Conservation (phyloP, 2,888 invertebrate genomes). For the Agriopis marginaria region DNA sequence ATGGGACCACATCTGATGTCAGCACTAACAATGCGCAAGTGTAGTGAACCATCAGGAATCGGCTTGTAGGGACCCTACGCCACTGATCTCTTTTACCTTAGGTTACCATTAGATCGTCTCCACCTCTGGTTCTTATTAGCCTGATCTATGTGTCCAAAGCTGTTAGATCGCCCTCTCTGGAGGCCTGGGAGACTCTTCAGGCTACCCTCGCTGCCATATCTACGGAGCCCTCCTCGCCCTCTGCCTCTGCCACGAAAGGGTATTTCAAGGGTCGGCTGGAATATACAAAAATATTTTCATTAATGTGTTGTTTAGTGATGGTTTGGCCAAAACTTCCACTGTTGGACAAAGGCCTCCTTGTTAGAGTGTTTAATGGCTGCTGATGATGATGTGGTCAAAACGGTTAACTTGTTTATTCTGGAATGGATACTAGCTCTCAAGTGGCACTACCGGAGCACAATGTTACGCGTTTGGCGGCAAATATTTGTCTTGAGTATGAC, state of each 20-base stretch:
- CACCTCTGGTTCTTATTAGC: constrained; percentile 55
- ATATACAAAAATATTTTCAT: constrained; percentile 16
- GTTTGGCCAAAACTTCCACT: no score
- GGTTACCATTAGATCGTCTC: constrained; percentile 66
- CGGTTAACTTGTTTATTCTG: no score
- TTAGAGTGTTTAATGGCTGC: no score
- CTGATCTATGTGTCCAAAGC: constrained; percentile 63
- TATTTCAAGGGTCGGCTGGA: constrained; percentile 47
- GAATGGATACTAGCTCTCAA: background rate
- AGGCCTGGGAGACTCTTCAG: constrained; percentile 52
- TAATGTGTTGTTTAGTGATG: no score
- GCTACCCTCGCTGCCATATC: constrained; percentile 68
- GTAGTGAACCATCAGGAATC: no score
- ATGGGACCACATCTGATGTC: no score
- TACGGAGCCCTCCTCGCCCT: constrained; percentile 48
- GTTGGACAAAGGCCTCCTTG: no score
- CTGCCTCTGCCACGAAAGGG: constrained; percentile 11
- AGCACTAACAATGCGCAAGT: no score
- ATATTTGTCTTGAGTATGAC: background rate
- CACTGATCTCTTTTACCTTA: constrained; percentile 55
- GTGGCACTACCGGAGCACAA: background rate
- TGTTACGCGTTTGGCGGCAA: no score
- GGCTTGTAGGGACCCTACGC: background rate
- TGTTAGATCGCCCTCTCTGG: constrained; percentile 56
- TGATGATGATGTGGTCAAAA: no score